Base-by-base conservation (phyloP, 2,797 vertebrate species). In the Girardinus metallicus region DNA sequence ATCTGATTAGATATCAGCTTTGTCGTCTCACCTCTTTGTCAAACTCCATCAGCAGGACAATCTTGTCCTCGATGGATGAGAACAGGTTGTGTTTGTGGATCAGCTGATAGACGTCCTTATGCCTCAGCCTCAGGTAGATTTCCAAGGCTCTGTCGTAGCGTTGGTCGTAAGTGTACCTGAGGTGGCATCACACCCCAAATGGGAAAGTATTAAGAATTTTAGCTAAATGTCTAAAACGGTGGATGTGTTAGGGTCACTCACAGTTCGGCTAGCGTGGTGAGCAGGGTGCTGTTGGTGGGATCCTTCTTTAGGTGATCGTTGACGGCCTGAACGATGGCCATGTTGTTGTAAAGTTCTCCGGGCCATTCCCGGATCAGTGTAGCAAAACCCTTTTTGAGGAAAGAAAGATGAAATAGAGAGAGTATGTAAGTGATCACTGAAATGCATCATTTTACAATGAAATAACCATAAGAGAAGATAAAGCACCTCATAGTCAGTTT, bases 71-170 rank as follows among this genome's bases (percentile, higher is more conserved):
- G 88, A 99, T 99, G 81, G 98, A 97, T 83, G 97, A 96, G 94
- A 99, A 99, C 73, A 99, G 98, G 94, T 99, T 97, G 96, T 99
- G 99, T 93, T 98, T 99, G 95, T 99, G 98, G 93, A 99, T 99
- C 88, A 99, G 90, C 83, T 99, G 97, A 94, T 99, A 99, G 68
- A 99, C 98, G 0, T 99, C 98, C 92, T 98, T 99, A 93, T 99
- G 98, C 86, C 97, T 96, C 91, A 99, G 95, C 26, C 95, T 97
- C 84, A 99, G 92, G 92, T 99, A 99, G 92, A 99, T 99, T 88
- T 99, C 98, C 79, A 99, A 95, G 51, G 99, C 99, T 91, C 94
- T 95, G 89, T 98, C 96, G n/a, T 99, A 99, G 74, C 98, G 97
- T 85, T 99, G 98, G 94, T 99, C 99, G 0, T 99, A 99, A 0